These are phyloP conservation scores for Toxotes jaculatrix DNA, from an alignment of 2,113 vertebrate species.

Conservation along the genomic window DNA sequence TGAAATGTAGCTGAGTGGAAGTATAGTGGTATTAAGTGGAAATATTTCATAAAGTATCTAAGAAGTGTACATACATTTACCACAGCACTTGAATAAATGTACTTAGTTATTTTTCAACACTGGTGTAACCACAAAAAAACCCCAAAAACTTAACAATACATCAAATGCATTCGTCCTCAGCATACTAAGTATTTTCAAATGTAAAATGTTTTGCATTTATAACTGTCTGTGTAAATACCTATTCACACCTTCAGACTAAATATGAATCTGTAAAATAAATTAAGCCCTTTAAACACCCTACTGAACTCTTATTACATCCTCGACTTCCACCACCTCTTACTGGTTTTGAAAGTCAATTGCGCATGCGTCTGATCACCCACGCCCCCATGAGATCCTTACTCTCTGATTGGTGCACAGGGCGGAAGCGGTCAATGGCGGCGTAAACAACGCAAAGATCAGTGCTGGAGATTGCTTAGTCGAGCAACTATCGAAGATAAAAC, in stretches of 20 bases:
- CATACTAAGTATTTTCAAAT: neutral
- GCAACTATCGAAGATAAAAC: neutral
- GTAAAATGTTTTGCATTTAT: neutral
- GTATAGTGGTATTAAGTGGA: neutral
- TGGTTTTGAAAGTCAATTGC: neutral
- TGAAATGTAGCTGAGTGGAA: neutral
- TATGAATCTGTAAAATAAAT: neutral
- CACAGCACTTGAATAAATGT: neutral
- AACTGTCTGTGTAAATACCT: neutral
- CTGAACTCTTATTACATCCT: neutral
- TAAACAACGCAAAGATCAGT: constrained; percentile 61
- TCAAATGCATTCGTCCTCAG: neutral
- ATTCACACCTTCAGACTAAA: too few relatives aligned
- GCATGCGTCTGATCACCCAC: constrained; percentile 38
- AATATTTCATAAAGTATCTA: neutral
- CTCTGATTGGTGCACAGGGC: constrained; percentile 63
- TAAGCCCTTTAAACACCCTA: neutral
- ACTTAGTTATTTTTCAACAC: neutral
- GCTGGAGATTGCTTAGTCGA: neutral
- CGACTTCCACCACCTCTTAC: neutral
- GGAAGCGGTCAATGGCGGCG: constrained; percentile 75
- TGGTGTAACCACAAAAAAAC: neutral
- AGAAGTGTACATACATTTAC: too few relatives aligned
- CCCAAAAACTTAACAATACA: neutral
- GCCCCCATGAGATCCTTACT: neutral